Evolutionary conservation across 2,113 vertebrate species (phyloP).

Genomic region (Indri indri): DNA sequence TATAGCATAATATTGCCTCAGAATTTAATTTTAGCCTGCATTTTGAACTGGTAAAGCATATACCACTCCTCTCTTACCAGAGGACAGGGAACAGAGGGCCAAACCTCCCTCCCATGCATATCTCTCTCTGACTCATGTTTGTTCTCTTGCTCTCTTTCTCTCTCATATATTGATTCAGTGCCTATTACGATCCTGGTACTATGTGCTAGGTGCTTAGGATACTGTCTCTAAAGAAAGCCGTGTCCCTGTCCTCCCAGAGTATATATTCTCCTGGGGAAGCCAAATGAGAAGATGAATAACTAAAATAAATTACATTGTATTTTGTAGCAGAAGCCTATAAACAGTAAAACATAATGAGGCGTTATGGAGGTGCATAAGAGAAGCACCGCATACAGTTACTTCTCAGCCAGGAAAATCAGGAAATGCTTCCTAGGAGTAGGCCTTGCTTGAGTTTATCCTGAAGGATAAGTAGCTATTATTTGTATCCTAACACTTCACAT

Average conservation of each 20-base stretch:
- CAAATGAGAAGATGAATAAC: not conserved
- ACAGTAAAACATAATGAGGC: not conserved
- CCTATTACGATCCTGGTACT: not conserved
- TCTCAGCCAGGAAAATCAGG: not conserved
- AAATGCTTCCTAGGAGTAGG: not conserved
- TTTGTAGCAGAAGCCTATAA: not conserved
- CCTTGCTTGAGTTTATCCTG: not conserved
- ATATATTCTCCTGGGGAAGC: not conserved
- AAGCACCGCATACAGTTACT: not conserved
- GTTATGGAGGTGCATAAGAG: not conserved
- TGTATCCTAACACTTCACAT: not conserved
- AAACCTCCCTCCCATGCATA: not conserved
- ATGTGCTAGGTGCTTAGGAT: not conserved
- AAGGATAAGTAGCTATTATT: not conserved
- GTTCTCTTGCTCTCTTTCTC: not conserved
- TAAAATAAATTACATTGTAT: not conserved
- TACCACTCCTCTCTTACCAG: not conserved
- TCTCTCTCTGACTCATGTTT: not conserved
- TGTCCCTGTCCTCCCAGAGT: not conserved
- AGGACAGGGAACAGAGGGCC: not conserved
- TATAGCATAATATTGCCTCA: not conserved
- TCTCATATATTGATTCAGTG: not conserved
- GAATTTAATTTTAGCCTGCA: not conserved
- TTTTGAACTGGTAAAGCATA: not conserved
- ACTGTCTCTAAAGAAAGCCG: not conserved